Evolutionary conservation across 1,140 invertebrate genomes (phyloP), one percentile per base, ranked within the genome.

Genomic region (Nixonia krombeini): DNA sequence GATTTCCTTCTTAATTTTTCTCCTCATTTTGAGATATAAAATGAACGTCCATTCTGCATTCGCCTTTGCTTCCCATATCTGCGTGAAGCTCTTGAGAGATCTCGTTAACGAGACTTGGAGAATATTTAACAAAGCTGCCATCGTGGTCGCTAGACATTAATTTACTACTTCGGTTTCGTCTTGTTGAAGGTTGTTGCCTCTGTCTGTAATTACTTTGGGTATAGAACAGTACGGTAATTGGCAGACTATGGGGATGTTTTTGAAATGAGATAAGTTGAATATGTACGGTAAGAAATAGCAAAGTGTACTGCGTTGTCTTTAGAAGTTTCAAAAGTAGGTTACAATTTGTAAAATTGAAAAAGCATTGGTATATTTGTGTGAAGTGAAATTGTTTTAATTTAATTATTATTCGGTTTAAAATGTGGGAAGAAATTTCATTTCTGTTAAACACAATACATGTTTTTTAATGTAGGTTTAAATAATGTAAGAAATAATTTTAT

Each of bases 1-100:
- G 56, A 61, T 55, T 67, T 59, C 31, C 59, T 71, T 74, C 64
- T 65, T 75, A 71, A 74, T 73, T 74, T 72, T 62, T 56, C 46
- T 25, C 29, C 8, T 56, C 46, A 56, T 62, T 71, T 29, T 52
- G 13, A 42, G 12, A 46, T 12, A 4, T 10, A 17, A 44, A 41
- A 35, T 49, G 46, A 44, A 33, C 42, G 29, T 47, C 16, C 40
- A 23, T 44, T 42, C 25, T 33, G 44, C 49, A 42, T 41, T 42
- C 33, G 42, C 46, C 44, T 26, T 52, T 65, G 49, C 44, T 55
- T 61, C 45, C 53, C 50, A 40, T 37, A 51, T 58, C 47, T 46
- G 42, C 40, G 47, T n/a, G 29, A 57, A 47, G 37, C 45, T 53
- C 45, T 51, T 25, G 37, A 52, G 70, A 70, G 51, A 31, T 70